Evolutionary conservation across 2,113 vertebrate genomes (phyloP), one percentile per base, ranked within the genome.

Genomic region (Calidris pugnax): DNA sequence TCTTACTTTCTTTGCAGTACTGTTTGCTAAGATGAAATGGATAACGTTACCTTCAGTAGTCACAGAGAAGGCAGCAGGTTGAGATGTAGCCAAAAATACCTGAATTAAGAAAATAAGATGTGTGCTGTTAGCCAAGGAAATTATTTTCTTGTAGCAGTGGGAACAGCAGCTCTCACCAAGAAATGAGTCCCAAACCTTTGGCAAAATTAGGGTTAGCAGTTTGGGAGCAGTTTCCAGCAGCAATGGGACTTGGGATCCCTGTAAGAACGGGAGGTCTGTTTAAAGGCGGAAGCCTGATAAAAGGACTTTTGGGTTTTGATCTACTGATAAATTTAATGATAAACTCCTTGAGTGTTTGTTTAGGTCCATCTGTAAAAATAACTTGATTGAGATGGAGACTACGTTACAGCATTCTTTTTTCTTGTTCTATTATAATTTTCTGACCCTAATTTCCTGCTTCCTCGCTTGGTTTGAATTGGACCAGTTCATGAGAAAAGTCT

Each of bases 361-460:
- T 84, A 41, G 27, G 28, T 85, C 57, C 21, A 20, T 92, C 86
- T 83, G 53, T 62, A 82, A 79, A 94, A 87, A 66, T 66, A 87
- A 87, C 33, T 81, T 73, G 53, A 66, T 77, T 94, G 78, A 10
- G 71, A 37, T 69, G 48, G 17, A 73, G 39, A 48, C 82, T 84
- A 35, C 28, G 39, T 26, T 47, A 37, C 30, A 69, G 53, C 5
- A 6, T 72, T 63, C 23, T 64, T 76, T 75, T 80, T 72, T 59
- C 64, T 79, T 85, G 69, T 68, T 85, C 43, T 76, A 0, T 89
- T 73, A 39, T n/a, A 85, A 73, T 95, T 90, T 91, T 83, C 67
- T 96, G 85, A 91, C 82, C 74, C 45, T 95, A 69, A 91, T 93
- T 96, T 96, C 93, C 90, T 95, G 75, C 78, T 76, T 90, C n/a